Percentiles rank a stretch among this genome's conserved stretches.
Conservation (phyloP, 2,797 vertebrate genomes). For the Knipowitschia caucasica region DNA sequence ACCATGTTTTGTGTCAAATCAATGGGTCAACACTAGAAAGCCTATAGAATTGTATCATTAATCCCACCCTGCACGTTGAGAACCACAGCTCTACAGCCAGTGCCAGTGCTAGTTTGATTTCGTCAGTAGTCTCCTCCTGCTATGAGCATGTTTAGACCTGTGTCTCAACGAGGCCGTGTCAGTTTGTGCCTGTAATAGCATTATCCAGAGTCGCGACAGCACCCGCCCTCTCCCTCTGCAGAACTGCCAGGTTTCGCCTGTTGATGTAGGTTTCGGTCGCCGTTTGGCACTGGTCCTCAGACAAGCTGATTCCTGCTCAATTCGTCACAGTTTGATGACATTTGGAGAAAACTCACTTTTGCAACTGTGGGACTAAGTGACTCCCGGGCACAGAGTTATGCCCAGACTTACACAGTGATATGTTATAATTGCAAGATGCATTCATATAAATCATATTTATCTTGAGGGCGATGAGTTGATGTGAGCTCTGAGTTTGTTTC, state of each 20-base stretch:
- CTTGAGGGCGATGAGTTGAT: slow-evolving; percentile 14
- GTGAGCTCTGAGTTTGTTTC: slow-evolving; percentile 44
- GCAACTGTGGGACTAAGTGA: slow-evolving; percentile 31
- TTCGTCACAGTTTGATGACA: slow-evolving; percentile 61
- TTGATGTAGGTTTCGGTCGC: slow-evolving; percentile 77
- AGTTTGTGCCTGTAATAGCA: slow-evolving; percentile 61
- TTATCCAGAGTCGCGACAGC: slow-evolving; percentile 57
- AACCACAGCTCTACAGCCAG: too few species aligned
- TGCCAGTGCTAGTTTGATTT: too few species aligned
- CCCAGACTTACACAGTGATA: slow-evolving; percentile 8
- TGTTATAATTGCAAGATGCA: slow-evolving; percentile 9
- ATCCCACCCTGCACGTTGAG: not conserved
- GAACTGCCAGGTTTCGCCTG: slow-evolving; percentile 81
- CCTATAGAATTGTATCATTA: too few species aligned
- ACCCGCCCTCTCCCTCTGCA: slow-evolving; percentile 61
- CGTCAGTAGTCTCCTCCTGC: slow-evolving; percentile 43
- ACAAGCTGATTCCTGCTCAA: slow-evolving; percentile 78
- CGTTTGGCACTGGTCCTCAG: slow-evolving; percentile 59
- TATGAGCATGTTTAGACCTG: slow-evolving; percentile 65
- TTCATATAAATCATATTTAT: slow-evolving; percentile 16
- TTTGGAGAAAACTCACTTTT: slow-evolving; percentile 44
- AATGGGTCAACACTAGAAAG: too few species aligned
- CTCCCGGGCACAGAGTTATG: slow-evolving; percentile 26
- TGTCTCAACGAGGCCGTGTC: slow-evolving; percentile 67
- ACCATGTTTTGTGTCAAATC: too few species aligned